Evolutionary conservation across 2,113 vertebrate species (phyloP).

Genomic region (Peromyscus polionotus): DNA sequence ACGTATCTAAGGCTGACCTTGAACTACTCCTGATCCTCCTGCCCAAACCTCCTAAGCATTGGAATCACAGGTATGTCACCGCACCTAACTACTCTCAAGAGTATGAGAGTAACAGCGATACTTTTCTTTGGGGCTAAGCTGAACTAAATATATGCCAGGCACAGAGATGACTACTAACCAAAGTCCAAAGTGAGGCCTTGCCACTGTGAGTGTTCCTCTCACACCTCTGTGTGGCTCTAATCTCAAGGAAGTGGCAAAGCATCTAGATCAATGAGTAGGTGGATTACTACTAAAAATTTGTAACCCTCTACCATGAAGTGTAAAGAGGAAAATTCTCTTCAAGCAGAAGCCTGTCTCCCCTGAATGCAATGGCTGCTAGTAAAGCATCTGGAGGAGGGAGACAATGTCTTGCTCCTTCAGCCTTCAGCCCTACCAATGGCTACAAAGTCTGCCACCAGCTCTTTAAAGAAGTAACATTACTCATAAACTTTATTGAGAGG

Average conservation of each 20-base stretch:
- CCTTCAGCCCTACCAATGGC: not conserved
- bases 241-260: not conserved
- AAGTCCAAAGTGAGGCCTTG: not conserved
- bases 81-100: not conserved
- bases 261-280: too few species aligned
- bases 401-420: not conserved
- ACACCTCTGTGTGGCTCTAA: not conserved
- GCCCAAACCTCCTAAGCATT: not conserved
- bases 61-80: not conserved
- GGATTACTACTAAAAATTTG: not conserved
- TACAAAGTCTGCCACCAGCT: too few species aligned
- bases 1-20: not conserved
- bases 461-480: not conserved
- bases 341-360: not conserved
- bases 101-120: not conserved
- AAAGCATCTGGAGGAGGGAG: not conserved
- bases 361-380: not conserved
- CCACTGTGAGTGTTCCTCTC: not conserved
- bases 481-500: not conserved
- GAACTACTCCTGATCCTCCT: not conserved
- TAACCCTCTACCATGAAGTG: not conserved
- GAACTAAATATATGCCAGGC: fast-evolving
- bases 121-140: not conserved
- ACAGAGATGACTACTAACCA: not conserved
- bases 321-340: not conserved